Evolutionary conservation across 2,113 vertebrate species (phyloP).

Genomic region (Phyllostomus hastatus): DNA sequence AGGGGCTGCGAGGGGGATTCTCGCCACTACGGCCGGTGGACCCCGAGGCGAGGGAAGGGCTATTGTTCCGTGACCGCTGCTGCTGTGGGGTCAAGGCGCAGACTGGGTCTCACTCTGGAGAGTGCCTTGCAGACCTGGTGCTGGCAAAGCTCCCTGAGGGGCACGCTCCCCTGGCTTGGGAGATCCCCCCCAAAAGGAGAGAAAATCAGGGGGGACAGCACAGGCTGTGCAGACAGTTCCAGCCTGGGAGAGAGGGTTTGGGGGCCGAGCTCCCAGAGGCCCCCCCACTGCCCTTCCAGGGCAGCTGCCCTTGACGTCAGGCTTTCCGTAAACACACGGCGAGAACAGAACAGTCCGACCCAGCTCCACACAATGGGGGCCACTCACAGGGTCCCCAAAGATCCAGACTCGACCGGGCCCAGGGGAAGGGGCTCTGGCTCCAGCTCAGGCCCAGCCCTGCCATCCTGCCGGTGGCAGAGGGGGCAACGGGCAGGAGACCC

Average conservation of each 20-base stretch:
- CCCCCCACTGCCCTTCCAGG: not conserved
- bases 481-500: not conserved
- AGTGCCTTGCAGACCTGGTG: rapidly evolving
- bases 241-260: not conserved
- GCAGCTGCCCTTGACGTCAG: not conserved
- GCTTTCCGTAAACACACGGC: slow-evolving; percentile 55
- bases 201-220: not conserved
- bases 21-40: rapidly evolving
- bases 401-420: not conserved
- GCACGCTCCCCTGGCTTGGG: not conserved
- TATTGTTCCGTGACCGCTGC: not conserved
- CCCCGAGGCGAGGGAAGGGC: not conserved
- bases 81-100: rapidly evolving
- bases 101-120: not conserved
- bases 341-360: slow-evolving; percentile 26
- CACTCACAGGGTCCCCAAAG: not conserved
- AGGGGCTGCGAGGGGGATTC: rapidly evolving
- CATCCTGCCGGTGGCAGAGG: rapidly evolving
- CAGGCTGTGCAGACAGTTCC: too few species aligned
- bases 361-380: not conserved
- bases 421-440: not conserved
- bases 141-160: not conserved
- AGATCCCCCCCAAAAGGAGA: not conserved
- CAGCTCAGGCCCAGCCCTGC: not conserved
- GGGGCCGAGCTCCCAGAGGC: rapidly evolving